These are phyloP conservation scores for Apodemus speciosus DNA, from an alignment of 2,113 vertebrate species.

Conservation along the genomic window DNA sequence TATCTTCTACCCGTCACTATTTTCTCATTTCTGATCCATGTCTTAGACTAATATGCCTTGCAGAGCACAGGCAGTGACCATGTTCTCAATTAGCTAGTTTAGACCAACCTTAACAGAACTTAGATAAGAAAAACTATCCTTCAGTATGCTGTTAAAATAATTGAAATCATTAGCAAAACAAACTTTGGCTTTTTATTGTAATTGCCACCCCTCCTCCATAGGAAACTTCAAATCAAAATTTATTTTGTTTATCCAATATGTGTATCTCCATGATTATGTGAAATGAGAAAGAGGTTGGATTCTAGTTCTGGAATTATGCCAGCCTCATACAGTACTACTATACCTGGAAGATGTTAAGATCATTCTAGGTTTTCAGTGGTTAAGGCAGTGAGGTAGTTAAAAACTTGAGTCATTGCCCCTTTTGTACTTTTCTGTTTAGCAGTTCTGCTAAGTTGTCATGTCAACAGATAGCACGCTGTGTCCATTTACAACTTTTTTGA, in stretches of 20 bases:
- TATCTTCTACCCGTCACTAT: neutral
- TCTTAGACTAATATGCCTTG: neutral
- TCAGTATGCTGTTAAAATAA: neutral
- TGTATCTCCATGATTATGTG: neutral
- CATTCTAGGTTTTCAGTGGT: neutral
- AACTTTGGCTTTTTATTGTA: neutral
- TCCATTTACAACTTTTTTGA: slow-evolving; percentile 45
- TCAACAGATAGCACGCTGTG: neutral
- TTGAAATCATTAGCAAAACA: neutral
- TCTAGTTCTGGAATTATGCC: neutral
- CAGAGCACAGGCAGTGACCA: neutral
- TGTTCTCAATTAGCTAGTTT: neutral
- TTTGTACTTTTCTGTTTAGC: neutral
- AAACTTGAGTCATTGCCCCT: neutral
- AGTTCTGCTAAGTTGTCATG: neutral
- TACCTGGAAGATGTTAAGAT: neutral
- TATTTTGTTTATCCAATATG: neutral
- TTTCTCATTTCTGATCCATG: neutral
- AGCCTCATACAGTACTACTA: neutral
- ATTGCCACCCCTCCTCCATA: neutral
- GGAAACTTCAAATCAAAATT: slow-evolving; percentile 1
- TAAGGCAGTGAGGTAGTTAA: neutral
- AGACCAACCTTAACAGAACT: neutral
- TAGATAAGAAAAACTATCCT: neutral
- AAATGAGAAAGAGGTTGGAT: neutral